phyloP scores from a whole-genome alignment of 2,113 vertebrate genomes.

The Callospermophilus lateralis region DNA sequence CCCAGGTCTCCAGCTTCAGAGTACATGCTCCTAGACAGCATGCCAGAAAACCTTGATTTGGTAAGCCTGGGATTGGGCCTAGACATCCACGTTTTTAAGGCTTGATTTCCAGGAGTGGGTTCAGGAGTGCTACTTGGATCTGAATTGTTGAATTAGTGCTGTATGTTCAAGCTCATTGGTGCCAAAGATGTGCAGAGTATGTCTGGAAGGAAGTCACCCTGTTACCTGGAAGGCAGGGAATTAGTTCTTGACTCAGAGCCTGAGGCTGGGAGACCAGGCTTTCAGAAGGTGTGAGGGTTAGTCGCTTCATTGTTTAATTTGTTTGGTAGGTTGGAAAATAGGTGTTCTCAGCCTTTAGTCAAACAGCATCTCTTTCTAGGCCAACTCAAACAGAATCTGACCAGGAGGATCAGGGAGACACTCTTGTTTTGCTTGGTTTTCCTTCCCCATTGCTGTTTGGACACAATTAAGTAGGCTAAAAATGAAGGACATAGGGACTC shows the following conservation, averaged over 20 bases:
- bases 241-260: neutral
- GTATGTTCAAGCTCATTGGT: neutral
- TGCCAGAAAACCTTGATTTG: neutral
- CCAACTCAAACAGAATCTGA: neutral
- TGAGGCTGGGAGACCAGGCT: neutral
- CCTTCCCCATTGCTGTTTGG: neutral
- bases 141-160: neutral
- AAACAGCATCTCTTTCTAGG: neutral
- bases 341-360: neutral
- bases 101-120: neutral
- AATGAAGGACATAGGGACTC: fast-evolving
- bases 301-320: neutral
- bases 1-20: neutral
- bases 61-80: neutral
- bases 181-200: neutral
- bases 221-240: neutral
- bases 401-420: neutral
- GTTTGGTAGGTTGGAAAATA: neutral
- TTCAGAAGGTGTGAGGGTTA: neutral
- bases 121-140: neutral
- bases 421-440: neutral
- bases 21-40: neutral
- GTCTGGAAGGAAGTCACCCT: neutral
- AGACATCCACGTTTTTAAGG: neutral
- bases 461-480: neutral